Conservation (phyloP, 37 sponge, comb jelly and placozoan genomes). For the Mnemiopsis leidyi region DNA sequence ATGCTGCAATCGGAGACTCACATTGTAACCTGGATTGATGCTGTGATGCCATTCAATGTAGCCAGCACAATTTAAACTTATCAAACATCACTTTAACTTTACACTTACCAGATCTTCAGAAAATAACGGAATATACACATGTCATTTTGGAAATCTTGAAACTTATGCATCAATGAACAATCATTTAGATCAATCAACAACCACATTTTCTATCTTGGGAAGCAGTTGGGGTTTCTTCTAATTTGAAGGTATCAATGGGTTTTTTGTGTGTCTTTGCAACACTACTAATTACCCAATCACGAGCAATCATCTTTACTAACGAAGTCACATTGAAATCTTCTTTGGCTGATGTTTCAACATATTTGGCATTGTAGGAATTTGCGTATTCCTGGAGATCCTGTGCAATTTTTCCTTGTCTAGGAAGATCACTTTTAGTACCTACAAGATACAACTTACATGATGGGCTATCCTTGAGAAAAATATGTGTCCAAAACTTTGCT, state of each 20-base stretch:
- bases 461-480: neutral
- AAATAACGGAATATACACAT: too few relatives aligned
- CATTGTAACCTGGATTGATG: too few relatives aligned
- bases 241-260: neutral
- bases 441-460: constrained; percentile 20
- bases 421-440: constrained; percentile 30
- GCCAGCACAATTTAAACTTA: too few relatives aligned
- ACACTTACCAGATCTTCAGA: too few relatives aligned
- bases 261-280: neutral
- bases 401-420: neutral
- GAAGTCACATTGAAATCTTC: neutral
- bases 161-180: too few relatives aligned
- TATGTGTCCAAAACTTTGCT: constrained; percentile 41
- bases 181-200: too few relatives aligned
- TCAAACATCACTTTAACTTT: too few relatives aligned
- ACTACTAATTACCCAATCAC: neutral
- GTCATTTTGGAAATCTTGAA: too few relatives aligned
- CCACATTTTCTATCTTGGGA: neutral
- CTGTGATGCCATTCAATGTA: too few relatives aligned
- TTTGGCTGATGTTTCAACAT: constrained; percentile 33
- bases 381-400: constrained; percentile 9
- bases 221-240: neutral
- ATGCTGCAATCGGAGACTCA: too few relatives aligned
- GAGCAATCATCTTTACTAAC: neutral
- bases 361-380: neutral